Percentiles rank a stretch among this genome's conserved stretches.
Evolutionary conservation across 2,888 invertebrate genomes (phyloP).

Genomic region (Philonicus albiceps): DNA sequence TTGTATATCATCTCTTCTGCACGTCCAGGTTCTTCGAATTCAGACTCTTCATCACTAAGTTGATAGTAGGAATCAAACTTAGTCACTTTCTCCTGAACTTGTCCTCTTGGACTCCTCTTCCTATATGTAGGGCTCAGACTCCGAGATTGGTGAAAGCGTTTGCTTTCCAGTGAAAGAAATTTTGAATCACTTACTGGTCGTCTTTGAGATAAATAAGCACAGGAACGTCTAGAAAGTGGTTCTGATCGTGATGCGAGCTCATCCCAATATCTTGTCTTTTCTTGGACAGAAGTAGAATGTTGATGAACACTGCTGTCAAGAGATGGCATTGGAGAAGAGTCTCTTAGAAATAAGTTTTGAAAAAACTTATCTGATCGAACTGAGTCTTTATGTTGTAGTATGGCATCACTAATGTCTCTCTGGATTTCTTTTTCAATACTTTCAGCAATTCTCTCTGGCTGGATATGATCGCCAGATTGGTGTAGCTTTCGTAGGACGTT

Average conservation of each 20-base stretch:
- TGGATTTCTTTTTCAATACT: constrained; percentile 37
- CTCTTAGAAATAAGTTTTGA: constrained; percentile 73
- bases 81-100: constrained; percentile 48
- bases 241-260: constrained; percentile 66
- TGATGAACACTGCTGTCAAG: constrained; percentile 57
- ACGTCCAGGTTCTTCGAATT: constrained; percentile 56
- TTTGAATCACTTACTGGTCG: constrained; percentile 77
- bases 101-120: constrained; percentile 19
- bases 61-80: constrained; percentile 50
- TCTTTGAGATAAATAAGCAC: constrained; percentile 73
- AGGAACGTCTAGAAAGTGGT: constrained; percentile 68
- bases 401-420: constrained; percentile 60
- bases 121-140: constrained; percentile 57
- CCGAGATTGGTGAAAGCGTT: constrained; percentile 63
- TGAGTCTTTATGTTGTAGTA: constrained; percentile 68
- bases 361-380: constrained; percentile 74
- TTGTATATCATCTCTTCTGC: constrained; percentile 61
- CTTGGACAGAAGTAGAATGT: constrained; percentile 70
- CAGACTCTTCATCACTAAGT: constrained; percentile 55
- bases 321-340: constrained; percentile 62
- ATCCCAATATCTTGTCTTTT: constrained; percentile 76
- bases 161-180: constrained; percentile 68
- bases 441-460: neutral
- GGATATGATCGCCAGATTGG: constrained; percentile 41
- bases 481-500: constrained; percentile 54